These are phyloP conservation scores for Acrocephalus scirpaceus DNA, from an alignment of 2,797 vertebrate species.

Conservation along the genomic window DNA sequence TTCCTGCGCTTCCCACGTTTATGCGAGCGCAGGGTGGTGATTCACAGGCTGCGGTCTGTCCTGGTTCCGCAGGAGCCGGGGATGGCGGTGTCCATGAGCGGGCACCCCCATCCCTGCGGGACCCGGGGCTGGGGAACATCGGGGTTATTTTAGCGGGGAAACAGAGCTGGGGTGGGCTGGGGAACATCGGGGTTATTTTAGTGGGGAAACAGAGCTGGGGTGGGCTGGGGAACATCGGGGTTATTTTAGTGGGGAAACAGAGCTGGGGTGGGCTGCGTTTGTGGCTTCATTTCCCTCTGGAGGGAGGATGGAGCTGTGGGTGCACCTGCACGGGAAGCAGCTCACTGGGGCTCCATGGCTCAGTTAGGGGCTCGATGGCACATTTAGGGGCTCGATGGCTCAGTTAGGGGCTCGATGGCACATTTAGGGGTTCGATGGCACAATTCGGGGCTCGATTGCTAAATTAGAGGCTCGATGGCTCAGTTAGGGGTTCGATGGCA, in stretches of 20 bases:
- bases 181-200: too few relatives aligned
- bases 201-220: too few relatives aligned
- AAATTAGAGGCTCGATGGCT: rapidly evolving
- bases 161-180: background rate
- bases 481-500: rapidly evolving
- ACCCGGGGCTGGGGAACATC: background rate
- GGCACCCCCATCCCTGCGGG: rapidly evolving
- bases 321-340: background rate
- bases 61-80: rapidly evolving
- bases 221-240: background rate
- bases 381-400: rapidly evolving
- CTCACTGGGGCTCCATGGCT: rapidly evolving
- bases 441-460: rapidly evolving
- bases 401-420: rapidly evolving
- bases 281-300: background rate
- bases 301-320: background rate
- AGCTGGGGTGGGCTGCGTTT: background rate
- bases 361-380: background rate
- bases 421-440: rapidly evolving
- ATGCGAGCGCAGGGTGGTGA: rapidly evolving
- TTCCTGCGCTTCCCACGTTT: background rate
- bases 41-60: background rate
- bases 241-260: too few relatives aligned
- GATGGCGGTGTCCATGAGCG: rapidly evolving
- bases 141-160: rapidly evolving